Evolutionary conservation across 1,140 invertebrate species (phyloP), one percentile per base, ranked within the genome.

Genomic region (Zaprionus taronus): DNA sequence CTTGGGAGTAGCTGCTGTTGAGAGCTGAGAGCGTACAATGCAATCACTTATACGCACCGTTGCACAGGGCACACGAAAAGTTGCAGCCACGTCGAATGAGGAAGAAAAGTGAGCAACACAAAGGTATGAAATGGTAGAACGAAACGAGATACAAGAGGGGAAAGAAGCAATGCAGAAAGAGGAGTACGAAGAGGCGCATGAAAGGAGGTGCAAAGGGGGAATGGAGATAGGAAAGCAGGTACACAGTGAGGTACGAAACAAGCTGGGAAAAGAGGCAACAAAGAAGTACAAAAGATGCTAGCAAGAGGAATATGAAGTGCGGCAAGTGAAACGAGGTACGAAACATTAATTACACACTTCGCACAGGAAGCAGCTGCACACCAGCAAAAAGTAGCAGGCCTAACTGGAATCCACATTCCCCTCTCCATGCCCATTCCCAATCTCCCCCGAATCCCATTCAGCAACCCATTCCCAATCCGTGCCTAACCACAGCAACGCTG

Each of bases 21-120:
- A 31, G 28, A 31, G 47, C 20, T 62, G 38, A 41, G 38, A 41
- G 38, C 15, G 71, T 64, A 89, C 78, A 90, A 89, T 84, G 68
- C 72, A 79, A 89, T 89, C 85, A 89, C 84, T 89, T 81, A 89
- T 89, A 90, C 81, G 85, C 81, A 77, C 77, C 80, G 85, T 89
- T 89, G 85, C 79, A 90, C 85, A 73, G 56, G 67, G 31, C 26
- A 31, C 14, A 11, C 70, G 56, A 49, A 73, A 73, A 68, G 68
- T 81, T 69, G 47, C 38, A 60, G 41, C 41, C 4, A 38, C 14
- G 36, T 38, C 36, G 38, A 44, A 44, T 44, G 38, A 44, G 38
- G 24, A 53, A 61, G 31, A 61, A 47, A 55, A 72, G 55, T 71
- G 69, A 63, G 44, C 72, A 78, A 55, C 55, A 47, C 41, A 47